These are phyloP conservation scores for Diaprepes abbreviatus DNA, from an alignment of 2,888 invertebrate species.

Conservation along the genomic window DNA sequence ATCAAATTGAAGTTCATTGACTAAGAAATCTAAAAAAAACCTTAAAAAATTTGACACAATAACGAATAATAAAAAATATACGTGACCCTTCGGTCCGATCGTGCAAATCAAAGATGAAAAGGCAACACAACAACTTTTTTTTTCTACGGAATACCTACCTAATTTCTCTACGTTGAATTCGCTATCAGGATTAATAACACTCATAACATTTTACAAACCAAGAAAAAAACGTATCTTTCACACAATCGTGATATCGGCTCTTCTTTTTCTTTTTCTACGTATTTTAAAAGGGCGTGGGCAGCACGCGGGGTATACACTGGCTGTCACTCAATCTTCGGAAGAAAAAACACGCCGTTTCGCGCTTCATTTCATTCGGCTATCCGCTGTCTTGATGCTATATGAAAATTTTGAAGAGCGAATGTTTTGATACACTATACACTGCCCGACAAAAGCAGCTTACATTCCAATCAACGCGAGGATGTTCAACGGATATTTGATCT, in stretches of 20 bases:
- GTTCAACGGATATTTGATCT: no score
- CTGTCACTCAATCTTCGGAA: slow-evolving; percentile 45
- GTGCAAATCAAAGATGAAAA: no score
- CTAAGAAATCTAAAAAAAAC: no score
- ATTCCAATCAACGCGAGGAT: no score
- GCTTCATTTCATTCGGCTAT: slow-evolving; percentile 50
- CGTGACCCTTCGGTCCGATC: no score
- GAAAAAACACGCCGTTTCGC: slow-evolving; percentile 46
- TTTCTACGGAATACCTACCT: no score
- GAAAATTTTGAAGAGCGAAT: slow-evolving; percentile 42
- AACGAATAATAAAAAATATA: no score
- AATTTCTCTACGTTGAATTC: no score
- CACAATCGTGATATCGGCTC: slow-evolving; percentile 35
- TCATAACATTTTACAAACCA: neutral
- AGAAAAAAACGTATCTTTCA: slow-evolving; percentile 11
- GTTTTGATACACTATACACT: slow-evolving; percentile 34
- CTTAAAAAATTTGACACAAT: no score
- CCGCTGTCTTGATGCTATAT: slow-evolving; percentile 44
- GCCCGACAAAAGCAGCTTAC: slow-evolving; percentile 29
- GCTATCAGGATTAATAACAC: no score
- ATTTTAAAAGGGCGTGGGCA: slow-evolving; percentile 35
- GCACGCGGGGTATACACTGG: slow-evolving; percentile 24
- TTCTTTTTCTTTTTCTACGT: slow-evolving; percentile 13
- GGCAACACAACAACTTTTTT: no score
- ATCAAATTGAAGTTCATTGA: no score